Evolutionary conservation across 2,888 invertebrate genomes (phyloP).

Genomic region (Leucophora obtusa): DNA sequence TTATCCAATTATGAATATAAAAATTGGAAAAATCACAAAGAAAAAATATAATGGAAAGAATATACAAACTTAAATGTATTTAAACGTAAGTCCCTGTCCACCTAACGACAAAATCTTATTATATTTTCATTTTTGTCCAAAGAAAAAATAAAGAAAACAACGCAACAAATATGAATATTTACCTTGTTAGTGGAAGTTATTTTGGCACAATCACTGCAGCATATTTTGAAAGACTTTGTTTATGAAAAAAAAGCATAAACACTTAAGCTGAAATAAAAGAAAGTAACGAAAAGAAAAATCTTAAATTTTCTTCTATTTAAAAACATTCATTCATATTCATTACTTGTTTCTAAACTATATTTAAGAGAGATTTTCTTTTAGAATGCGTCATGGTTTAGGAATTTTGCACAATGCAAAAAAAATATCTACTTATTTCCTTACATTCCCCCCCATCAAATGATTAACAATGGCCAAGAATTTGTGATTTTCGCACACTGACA

Average conservation of each 20-base stretch:
- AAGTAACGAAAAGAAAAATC: neutral
- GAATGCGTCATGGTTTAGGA: constrained; percentile 39
- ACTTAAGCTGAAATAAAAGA: constrained; percentile 6
- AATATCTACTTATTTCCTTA: constrained; percentile 5
- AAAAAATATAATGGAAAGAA: constrained; percentile 18
- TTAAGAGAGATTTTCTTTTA: constrained; percentile 43
- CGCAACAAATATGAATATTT: constrained; percentile 29
- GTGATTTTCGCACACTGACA: constrained; percentile 61
- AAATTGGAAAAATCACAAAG: constrained; percentile 62
- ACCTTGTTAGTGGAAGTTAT: constrained; percentile 49
- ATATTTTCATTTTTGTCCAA: constrained; percentile 56
- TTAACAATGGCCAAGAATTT: constrained; percentile 52
- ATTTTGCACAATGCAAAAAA: constrained; percentile 43
- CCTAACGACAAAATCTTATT: constrained; percentile 62
- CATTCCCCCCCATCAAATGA: constrained; percentile 41
- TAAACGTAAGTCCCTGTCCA: constrained; percentile 37
- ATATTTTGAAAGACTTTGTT: neutral
- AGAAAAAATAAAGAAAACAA: constrained; percentile 16
- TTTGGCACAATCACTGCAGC: constrained; percentile 1
- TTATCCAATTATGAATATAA: constrained; percentile 65
- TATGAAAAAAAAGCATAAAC: neutral
- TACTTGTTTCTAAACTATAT: constrained; percentile 40
- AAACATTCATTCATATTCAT: constrained; percentile 51
- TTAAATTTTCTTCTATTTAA: neutral
- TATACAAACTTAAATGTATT: constrained; percentile 46